These are phyloP conservation scores for Arvicola amphibius DNA, from an alignment of 2,797 vertebrate species.

Conservation along the genomic window DNA sequence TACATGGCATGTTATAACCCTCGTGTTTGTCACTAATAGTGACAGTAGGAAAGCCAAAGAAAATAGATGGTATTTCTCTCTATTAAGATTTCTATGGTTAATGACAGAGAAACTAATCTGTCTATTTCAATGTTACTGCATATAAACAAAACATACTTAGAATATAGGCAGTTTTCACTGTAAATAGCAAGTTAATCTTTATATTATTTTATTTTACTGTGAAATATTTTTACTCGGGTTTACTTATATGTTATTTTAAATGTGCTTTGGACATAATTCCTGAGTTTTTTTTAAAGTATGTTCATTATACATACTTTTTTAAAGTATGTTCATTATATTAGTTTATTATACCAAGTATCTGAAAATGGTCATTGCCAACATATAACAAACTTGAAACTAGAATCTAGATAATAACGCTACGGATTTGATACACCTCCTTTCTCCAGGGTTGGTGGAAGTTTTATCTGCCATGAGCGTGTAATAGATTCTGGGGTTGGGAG, in stretches of 20 bases:
- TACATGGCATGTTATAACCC: not conserved
- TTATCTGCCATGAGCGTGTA: not conserved
- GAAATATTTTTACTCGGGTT: not conserved
- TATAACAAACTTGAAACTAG: not conserved
- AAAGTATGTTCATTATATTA: no score
- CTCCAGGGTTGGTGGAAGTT: not conserved
- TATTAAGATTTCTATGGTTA: not conserved
- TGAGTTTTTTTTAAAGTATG: not conserved
- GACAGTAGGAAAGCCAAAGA: not conserved
- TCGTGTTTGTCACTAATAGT: not conserved
- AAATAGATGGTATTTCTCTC: conserved; percentile 10
- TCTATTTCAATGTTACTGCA: not conserved
- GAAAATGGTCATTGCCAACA: not conserved
- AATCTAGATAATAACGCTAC: not conserved
- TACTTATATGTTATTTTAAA: not conserved
- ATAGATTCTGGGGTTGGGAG: not conserved
- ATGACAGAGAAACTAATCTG: not conserved
- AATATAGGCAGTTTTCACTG: conserved; percentile 11
- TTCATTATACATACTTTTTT: no score
- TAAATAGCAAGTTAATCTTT: not conserved
- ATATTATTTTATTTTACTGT: not conserved
- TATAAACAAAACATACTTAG: not conserved
- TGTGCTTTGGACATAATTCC: not conserved
- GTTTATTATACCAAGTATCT: not conserved
- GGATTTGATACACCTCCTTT: not conserved